Evolutionary conservation across 2,888 invertebrate species (phyloP).

Genomic region (Rhodophaea formosa): DNA sequence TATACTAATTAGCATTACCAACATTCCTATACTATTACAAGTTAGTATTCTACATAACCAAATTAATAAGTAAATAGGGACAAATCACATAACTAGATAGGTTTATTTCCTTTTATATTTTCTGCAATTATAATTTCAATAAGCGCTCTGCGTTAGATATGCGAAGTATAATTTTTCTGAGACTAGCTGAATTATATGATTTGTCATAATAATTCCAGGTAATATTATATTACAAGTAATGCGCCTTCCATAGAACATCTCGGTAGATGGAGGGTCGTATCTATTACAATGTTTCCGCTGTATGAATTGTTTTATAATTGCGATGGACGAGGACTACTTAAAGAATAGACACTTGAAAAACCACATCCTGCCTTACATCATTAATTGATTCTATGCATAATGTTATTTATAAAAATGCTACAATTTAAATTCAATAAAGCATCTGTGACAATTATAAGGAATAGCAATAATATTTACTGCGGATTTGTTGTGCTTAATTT

Average conservation of each 20-base stretch:
- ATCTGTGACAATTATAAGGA: no score
- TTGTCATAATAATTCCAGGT: conserved; percentile 14
- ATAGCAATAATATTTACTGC: no score
- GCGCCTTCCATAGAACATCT: conserved; percentile 7
- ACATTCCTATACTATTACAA: no score
- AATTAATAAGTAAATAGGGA: not conserved
- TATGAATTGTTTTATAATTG: conserved; percentile 38
- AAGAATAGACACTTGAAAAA: conserved; percentile 27
- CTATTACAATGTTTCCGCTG: conserved; percentile 30
- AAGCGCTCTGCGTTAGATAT: not conserved
- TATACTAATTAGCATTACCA: no score
- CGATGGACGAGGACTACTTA: conserved; percentile 16
- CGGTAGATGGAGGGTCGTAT: conserved; percentile 20
- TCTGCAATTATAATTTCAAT: not conserved
- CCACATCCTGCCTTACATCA: no score
- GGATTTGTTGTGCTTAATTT: no score
- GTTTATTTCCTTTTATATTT: not conserved
- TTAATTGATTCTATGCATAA: no score
- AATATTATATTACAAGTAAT: conserved; percentile 3
- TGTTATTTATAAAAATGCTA: no score
- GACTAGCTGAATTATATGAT: conserved; percentile 5
- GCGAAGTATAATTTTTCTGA: not conserved
- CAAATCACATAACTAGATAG: no score
- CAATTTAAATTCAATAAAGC: no score
- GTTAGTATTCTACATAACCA: no score